Percentiles rank a stretch among this genome's conserved stretches.
Evolutionary conservation across 23 tunicate species (phyloP).

Genomic region (Aplidium turbinatum): DNA sequence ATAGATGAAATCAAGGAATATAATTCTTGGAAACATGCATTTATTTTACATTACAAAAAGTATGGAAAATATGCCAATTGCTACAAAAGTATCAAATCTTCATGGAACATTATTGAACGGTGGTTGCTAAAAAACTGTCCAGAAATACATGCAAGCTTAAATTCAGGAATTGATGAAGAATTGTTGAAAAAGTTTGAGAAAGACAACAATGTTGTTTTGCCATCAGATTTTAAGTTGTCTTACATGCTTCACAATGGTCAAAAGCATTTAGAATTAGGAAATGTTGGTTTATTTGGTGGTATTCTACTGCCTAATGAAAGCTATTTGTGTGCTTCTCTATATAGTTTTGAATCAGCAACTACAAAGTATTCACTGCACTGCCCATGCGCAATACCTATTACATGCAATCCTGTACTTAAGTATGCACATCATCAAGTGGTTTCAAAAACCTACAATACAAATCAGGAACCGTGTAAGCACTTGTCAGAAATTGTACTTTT

Average conservation of each 20-base stretch:
- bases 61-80: constrained; percentile 10
- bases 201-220: constrained; percentile 17
- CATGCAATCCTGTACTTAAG: constrained; percentile 5
- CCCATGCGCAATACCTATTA: constrained; percentile 8
- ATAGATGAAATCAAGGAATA: neutral
- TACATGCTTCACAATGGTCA: constrained; percentile 48
- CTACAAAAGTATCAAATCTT: constrained; percentile 24
- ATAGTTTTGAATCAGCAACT: constrained; percentile 7
- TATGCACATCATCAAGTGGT: constrained; percentile 6
- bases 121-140: constrained; percentile 23
- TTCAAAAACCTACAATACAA: neutral
- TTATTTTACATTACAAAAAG: neutral
- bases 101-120: constrained; percentile 30
- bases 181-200: constrained; percentile 23
- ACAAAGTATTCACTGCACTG: neutral
- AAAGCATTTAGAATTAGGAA: neutral
- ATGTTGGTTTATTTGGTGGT: constrained; percentile 38
- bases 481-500: constrained; percentile 5
- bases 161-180: constrained; percentile 33
- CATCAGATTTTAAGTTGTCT: constrained; percentile 34
- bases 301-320: constrained; percentile 25
- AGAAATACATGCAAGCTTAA: constrained; percentile 15
- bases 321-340: neutral
- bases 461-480: neutral
- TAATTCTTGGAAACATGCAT: constrained; percentile 33